Evolutionary conservation across 92 coral and sea anemone genomes (phyloP).

Genomic region (Zoanthus sansibaricus): DNA sequence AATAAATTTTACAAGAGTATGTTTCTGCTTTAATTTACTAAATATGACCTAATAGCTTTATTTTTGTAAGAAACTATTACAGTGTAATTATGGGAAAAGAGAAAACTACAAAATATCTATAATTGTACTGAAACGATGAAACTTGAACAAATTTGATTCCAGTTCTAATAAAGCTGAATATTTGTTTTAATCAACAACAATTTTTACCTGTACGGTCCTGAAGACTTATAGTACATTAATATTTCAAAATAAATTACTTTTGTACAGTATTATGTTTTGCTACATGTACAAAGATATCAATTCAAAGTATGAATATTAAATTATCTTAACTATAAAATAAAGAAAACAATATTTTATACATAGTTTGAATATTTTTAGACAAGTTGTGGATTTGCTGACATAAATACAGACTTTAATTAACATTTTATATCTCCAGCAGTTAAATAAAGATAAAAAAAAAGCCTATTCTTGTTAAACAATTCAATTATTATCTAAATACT

Average conservation of each 20-base stretch:
- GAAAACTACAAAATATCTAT: too few relatives aligned
- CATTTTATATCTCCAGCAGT: background rate
- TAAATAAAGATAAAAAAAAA: conserved; percentile 34
- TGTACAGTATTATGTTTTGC: background rate
- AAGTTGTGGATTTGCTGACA: conserved; percentile 28
- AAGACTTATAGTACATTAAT: background rate
- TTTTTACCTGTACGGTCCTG: background rate
- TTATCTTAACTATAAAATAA: background rate
- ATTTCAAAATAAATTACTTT: background rate
- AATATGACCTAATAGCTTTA: background rate
- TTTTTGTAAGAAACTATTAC: background rate
- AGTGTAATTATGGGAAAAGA: background rate
- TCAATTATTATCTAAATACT: conserved; percentile 8
- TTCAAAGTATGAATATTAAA: background rate
- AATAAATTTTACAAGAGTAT: background rate
- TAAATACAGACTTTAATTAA: conserved; percentile 29
- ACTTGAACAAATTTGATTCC: background rate
- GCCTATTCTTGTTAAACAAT: background rate
- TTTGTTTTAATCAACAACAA: background rate
- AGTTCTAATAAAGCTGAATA: background rate
- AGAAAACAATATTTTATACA: conserved; percentile 11
- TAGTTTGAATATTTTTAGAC: background rate
- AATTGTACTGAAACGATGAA: too few relatives aligned
- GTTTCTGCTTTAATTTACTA: background rate
- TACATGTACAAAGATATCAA: background rate